Evolutionary conservation across 2,113 vertebrate species (phyloP).

Genomic region (Cinclus mexicanus): DNA sequence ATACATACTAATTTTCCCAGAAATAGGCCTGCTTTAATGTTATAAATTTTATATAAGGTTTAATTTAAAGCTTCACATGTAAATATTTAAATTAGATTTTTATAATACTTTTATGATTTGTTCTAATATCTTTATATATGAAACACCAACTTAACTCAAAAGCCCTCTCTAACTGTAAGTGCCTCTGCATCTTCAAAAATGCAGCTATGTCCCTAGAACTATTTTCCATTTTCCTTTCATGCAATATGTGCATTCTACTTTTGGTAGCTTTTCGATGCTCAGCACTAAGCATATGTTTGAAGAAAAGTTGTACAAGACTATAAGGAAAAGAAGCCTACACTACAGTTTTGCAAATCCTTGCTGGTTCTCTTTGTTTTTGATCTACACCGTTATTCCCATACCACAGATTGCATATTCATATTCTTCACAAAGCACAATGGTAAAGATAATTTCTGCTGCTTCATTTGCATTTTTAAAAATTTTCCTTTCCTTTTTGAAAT

Average conservation of each 20-base stretch:
- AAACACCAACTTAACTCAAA: neutral
- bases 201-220: neutral
- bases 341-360: neutral
- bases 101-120: neutral
- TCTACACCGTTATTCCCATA: neutral
- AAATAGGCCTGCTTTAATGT: neutral
- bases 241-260: constrained; percentile 43
- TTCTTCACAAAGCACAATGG: neutral
- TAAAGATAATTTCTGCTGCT: neutral
- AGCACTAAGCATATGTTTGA: constrained; percentile 20
- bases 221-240: constrained; percentile 29
- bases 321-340: neutral
- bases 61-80: neutral
- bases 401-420: neutral
- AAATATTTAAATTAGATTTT: neutral
- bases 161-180: neutral
- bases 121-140: neutral
- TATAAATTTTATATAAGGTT: neutral
- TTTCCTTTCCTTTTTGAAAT: neutral
- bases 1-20: neutral
- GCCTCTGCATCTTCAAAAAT: neutral
- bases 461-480: neutral
- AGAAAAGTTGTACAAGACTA: constrained; percentile 27
- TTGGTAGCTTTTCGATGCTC: constrained; percentile 24
- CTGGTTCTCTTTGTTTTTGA: neutral